phyloP scores from a whole-genome alignment of 2,797 vertebrate species.

The Mionectes olivaceus region DNA sequence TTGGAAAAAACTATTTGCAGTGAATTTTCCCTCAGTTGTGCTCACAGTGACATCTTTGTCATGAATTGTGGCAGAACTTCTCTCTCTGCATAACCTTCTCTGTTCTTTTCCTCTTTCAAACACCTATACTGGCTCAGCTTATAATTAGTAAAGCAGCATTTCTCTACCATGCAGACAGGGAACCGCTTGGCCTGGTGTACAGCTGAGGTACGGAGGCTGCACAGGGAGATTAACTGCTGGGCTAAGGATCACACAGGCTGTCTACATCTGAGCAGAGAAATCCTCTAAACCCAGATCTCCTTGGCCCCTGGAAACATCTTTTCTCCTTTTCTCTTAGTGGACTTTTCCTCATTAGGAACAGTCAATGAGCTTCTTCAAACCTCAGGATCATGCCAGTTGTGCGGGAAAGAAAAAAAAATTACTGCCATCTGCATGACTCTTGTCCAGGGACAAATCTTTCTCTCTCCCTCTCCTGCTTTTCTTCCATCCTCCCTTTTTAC shows the following conservation, averaged over 20 bases:
- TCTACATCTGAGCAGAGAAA: background rate
- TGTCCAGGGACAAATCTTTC: conserved; percentile 18
- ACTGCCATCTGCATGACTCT: conserved; percentile 28
- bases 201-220: background rate
- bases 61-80: background rate
- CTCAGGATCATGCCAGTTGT: conserved; percentile 22
- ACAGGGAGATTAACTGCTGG: background rate
- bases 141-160: background rate
- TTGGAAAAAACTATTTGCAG: conserved; percentile 7
- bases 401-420: conserved; percentile 48
- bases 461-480: background rate
- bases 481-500: conserved; percentile 46
- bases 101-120: background rate
- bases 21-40: conserved; percentile 7
- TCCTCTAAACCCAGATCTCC: background rate
- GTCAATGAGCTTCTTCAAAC: conserved; percentile 31
- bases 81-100: background rate
- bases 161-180: background rate
- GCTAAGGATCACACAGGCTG: background rate
- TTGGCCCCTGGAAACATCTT: background rate
- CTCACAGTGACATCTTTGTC: background rate
- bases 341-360: background rate
- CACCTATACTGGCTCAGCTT: background rate
- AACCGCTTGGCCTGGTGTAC: background rate
- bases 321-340: background rate